Conservation (phyloP, 2,888 invertebrate genomes). For the Troglohyphantes excavatus region DNA sequence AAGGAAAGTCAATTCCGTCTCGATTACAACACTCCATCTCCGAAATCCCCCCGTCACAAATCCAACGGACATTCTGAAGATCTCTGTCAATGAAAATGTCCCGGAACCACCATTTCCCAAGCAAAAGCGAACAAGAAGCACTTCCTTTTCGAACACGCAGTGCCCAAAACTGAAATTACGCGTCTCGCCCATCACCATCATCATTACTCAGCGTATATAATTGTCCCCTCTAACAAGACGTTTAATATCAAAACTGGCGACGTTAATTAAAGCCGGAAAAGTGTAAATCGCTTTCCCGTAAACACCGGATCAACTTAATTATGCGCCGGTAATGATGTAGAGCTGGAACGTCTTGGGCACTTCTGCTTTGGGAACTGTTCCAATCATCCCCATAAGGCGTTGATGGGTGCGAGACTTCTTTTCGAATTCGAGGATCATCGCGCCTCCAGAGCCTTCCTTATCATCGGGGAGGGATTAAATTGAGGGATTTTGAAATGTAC, state of each 20-base stretch:
- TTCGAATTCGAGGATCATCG: constrained; percentile 47
- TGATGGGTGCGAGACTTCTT: constrained; percentile 21
- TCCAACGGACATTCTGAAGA: not conserved
- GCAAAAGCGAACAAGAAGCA: not conserved
- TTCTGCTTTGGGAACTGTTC: constrained; percentile 3
- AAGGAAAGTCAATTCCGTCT: no score
- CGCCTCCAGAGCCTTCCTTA: not conserved
- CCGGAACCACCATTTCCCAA: not conserved
- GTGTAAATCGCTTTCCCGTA: constrained; percentile 68
- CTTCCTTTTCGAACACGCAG: not conserved
- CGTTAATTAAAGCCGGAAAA: constrained; percentile 68
- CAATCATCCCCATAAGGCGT: constrained; percentile 17
- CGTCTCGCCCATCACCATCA: constrained; percentile 28
- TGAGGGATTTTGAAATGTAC: no score
- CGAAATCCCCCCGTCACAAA: no score
- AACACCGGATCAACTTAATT: constrained; percentile 72
- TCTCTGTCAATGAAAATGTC: not conserved
- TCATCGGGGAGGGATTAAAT: no score
- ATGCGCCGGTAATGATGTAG: constrained; percentile 54
- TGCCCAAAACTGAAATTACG: constrained; percentile 12
- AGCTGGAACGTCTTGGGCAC: constrained; percentile 27
- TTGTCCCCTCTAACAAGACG: constrained; percentile 52
- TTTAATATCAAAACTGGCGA: constrained; percentile 61
- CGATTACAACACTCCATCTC: no score
- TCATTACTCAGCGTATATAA: constrained; percentile 30